Percentiles rank a stretch among this genome's conserved stretches.
These are phyloP conservation scores for Vanacampus margaritifer DNA, from an alignment of 2,113 vertebrate species.

Conservation along the genomic window DNA sequence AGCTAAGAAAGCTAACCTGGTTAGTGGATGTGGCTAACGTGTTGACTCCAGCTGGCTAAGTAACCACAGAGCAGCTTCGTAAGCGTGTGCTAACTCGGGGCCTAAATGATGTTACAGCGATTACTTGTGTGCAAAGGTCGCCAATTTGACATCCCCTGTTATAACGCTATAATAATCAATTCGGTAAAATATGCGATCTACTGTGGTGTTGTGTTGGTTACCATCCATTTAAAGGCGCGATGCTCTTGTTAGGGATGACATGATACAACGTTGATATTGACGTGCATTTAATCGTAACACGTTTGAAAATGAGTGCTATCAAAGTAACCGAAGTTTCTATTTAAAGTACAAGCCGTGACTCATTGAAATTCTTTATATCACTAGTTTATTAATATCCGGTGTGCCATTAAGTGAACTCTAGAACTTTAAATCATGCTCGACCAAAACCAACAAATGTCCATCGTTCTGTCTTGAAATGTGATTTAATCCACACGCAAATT, in stretches of 20 bases:
- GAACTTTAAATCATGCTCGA: neutral
- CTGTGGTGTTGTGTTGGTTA: neutral
- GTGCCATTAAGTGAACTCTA: neutral
- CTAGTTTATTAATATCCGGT: neutral
- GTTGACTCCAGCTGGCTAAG: constrained; percentile 22
- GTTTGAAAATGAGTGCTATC: constrained; percentile 16
- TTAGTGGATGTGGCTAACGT: constrained; percentile 15
- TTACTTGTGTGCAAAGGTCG: neutral
- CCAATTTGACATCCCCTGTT: neutral
- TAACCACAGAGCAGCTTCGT: constrained; percentile 1
- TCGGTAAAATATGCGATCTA: neutral
- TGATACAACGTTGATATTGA: constrained; percentile 24
- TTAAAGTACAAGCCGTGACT: neutral
- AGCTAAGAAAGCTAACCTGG: neutral
- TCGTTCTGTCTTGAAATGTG: neutral
- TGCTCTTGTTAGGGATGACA: constrained; percentile 30
- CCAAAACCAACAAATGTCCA: neutral
- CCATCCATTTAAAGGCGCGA: constrained; percentile 14
- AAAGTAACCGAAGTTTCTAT: neutral
- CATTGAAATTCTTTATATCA: constrained; percentile 5
- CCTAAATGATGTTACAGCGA: constrained; percentile 35
- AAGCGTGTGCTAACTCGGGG: constrained; percentile 40
- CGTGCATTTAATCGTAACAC: constrained; percentile 21
- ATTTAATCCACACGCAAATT: neutral
- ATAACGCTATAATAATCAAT: neutral